Evolutionary conservation across 1,140 invertebrate species (phyloP).

Genomic region (Ridgeia piscesae): DNA sequence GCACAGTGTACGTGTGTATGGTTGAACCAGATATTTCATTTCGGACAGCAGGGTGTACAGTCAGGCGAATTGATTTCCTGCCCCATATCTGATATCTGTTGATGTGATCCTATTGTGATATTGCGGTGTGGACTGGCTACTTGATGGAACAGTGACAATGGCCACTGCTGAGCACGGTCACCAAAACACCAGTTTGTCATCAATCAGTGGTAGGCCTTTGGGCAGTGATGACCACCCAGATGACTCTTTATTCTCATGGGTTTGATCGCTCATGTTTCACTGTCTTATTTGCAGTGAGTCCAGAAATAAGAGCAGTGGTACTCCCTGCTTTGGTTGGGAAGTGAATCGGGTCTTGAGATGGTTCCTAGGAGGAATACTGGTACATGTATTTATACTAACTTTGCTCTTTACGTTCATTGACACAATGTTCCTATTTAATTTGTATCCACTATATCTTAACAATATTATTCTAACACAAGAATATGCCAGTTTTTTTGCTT

Average conservation of each 20-base stretch:
- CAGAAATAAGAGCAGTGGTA: neutral
- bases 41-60: neutral
- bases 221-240: neutral
- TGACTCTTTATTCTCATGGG: neutral
- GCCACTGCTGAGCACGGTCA: neutral
- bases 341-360: neutral
- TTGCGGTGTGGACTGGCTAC: neutral
- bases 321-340: neutral
- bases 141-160: neutral
- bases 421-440: neutral
- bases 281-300: neutral
- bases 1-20: neutral
- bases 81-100: neutral
- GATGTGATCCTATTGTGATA: neutral
- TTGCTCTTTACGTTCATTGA: neutral
- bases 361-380: no score
- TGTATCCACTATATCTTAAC: neutral
- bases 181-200: neutral
- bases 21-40: neutral
- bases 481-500: neutral
- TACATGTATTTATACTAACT: neutral
- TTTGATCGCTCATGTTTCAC: neutral
- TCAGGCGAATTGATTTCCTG: neutral
- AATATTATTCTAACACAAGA: neutral
- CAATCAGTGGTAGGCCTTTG: neutral